phyloP scores from a whole-genome alignment of 2,113 vertebrate genomes.

The Paraplagusia blochii region DNA sequence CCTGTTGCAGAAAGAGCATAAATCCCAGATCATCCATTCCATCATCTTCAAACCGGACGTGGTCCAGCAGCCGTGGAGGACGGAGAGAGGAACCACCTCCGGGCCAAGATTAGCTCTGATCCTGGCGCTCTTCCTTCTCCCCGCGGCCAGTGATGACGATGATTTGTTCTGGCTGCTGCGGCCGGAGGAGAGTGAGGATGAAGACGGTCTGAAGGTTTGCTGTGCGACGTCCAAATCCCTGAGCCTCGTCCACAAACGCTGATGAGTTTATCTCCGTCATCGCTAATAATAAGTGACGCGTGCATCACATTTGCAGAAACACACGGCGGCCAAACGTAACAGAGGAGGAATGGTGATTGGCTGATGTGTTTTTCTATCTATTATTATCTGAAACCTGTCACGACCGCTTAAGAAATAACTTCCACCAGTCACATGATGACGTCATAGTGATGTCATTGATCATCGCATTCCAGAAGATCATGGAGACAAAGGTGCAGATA shows the following conservation, averaged over 20 bases:
- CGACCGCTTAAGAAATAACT: no score
- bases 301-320: background rate
- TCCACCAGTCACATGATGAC: no score
- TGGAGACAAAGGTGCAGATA: no score
- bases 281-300: background rate
- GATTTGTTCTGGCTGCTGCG: background rate
- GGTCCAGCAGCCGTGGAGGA: background rate
- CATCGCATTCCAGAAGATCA: no score
- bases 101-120: background rate
- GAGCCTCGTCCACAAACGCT: background rate
- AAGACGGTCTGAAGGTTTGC: background rate
- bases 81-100: background rate
- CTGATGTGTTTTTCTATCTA: no score
- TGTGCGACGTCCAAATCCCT: background rate
- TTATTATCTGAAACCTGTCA: no score
- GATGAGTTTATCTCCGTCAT: background rate
- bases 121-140: background rate
- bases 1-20: background rate
- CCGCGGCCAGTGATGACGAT: background rate
- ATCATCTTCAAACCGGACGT: background rate
- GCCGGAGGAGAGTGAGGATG: background rate
- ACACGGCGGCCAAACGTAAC: no score
- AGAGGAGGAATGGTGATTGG: no score
- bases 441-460: no score
- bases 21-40: background rate